These are phyloP conservation scores for Listronotus oregonensis DNA, from an alignment of 1,140 invertebrate genomes.

Conservation along the genomic window DNA sequence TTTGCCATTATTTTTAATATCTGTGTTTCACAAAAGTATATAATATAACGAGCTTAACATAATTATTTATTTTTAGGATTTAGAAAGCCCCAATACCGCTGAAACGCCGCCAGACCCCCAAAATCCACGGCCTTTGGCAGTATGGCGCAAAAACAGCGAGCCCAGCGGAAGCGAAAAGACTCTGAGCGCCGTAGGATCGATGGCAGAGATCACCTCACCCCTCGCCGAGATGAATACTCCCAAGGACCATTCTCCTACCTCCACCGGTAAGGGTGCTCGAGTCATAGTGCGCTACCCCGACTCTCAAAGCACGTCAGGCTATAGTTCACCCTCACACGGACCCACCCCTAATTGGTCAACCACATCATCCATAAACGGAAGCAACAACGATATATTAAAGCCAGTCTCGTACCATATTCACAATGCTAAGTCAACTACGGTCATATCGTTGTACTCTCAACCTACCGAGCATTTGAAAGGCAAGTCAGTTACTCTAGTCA, in stretches of 20 bases:
- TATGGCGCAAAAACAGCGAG: conserved; percentile 50
- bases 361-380: conserved; percentile 51
- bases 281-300: conserved; percentile 50
- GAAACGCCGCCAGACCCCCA: conserved; percentile 53
- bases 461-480: conserved; percentile 40
- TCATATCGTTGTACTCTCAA: conserved; percentile 52
- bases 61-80: conserved; percentile 43
- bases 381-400: conserved; percentile 49
- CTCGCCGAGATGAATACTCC: conserved; percentile 34
- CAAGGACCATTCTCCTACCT: conserved; percentile 15
- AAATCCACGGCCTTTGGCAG: conserved; percentile 36
- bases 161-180: conserved; percentile 55
- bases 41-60: neutral
- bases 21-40: conserved; percentile 3
- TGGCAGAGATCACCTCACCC: conserved; percentile 52
- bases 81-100: conserved; percentile 58
- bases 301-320: conserved; percentile 58
- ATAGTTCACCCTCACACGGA: conserved; percentile 55
- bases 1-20: conserved; percentile 2
- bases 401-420: conserved; percentile 52
- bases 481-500: conserved; percentile 54
- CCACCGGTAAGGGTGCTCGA: conserved; percentile 51
- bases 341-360: conserved; percentile 53
- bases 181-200: conserved; percentile 52
- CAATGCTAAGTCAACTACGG: conserved; percentile 52